Conservation (phyloP, 1,140 invertebrate species). For the Zaprionus vittiger region DNA sequence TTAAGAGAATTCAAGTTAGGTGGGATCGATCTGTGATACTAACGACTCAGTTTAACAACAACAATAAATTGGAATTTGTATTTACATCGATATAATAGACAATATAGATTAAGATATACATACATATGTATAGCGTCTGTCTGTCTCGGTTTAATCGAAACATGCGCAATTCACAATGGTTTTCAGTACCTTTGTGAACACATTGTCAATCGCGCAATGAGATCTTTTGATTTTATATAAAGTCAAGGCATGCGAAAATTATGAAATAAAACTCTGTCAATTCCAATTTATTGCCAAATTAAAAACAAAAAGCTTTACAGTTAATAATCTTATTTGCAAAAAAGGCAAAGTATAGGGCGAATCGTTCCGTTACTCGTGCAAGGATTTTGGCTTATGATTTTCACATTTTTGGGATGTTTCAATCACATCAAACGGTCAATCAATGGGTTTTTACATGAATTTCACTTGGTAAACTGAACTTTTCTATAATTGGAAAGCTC, state of each 20-base stretch:
- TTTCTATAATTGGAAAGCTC: slow-evolving; percentile 42
- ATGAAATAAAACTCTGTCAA: slow-evolving; percentile 35
- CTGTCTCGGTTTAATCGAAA: neutral
- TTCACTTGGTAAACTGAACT: slow-evolving; percentile 50
- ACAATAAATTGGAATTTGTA: slow-evolving; percentile 80
- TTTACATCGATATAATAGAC: slow-evolving; percentile 19
- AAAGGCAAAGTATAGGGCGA: slow-evolving; percentile 77
- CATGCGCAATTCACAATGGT: slow-evolving; percentile 24
- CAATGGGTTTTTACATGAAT: slow-evolving; percentile 15
- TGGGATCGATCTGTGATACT: neutral
- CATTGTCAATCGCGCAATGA: slow-evolving; percentile 18
- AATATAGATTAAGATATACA: slow-evolving; percentile 2
- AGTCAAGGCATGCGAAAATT: slow-evolving; percentile 35
- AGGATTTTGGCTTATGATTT: slow-evolving; percentile 63
- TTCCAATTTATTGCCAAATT: slow-evolving; percentile 75
- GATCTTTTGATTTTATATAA: slow-evolving; percentile 12
- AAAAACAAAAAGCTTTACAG: slow-evolving; percentile 32
- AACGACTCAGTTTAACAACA: slow-evolving; percentile 7
- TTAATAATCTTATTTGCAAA: slow-evolving; percentile 1
- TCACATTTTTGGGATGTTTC: slow-evolving; percentile 4
- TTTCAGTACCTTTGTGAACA: neutral
- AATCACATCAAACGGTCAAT: slow-evolving; percentile 28
- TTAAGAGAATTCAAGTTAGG: neutral
- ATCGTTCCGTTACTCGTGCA: slow-evolving; percentile 82
- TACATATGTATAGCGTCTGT: slow-evolving; percentile 5